Percentiles rank a stretch among this genome's conserved stretches.
Evolutionary conservation across 2,888 invertebrate species (phyloP).

Genomic region (Ceramica pisi): DNA sequence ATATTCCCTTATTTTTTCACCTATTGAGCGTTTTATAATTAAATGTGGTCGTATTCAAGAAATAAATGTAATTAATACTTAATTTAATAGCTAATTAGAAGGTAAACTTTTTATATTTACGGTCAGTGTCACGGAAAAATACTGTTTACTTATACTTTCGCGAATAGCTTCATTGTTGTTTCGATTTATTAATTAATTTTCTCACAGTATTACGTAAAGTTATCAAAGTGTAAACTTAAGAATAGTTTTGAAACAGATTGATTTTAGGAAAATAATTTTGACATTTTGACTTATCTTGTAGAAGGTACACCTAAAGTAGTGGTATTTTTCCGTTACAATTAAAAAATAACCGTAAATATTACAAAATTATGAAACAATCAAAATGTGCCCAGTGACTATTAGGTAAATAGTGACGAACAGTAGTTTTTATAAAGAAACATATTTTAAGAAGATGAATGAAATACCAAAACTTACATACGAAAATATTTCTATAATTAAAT

Average conservation of each 20-base stretch:
- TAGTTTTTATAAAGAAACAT: constrained; percentile 67
- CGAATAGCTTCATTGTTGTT: neutral
- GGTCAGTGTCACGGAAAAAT: constrained; percentile 57
- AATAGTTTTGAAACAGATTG: constrained; percentile 18
- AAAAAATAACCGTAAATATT: constrained; percentile 56
- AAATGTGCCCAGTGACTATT: constrained; percentile 77
- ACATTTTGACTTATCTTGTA: constrained; percentile 24
- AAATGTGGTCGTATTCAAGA: constrained; percentile 67
- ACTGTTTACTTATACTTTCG: constrained; percentile 44
- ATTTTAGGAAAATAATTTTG: constrained; percentile 13
- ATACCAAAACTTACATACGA: constrained; percentile 78
- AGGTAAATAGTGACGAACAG: constrained; percentile 70
- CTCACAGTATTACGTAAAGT: constrained; percentile 30
- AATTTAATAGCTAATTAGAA: constrained; percentile 67
- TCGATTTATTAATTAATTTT: constrained; percentile 5
- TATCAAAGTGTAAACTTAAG: constrained; percentile 22
- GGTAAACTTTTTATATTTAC: constrained; percentile 51
- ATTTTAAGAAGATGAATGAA: constrained; percentile 69
- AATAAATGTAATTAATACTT: constrained; percentile 72
- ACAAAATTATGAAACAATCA: constrained; percentile 68
- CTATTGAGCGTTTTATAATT: constrained; percentile 72
- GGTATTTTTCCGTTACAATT: constrained; percentile 61
- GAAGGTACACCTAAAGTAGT: constrained; percentile 4
- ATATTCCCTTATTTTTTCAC: constrained; percentile 65
- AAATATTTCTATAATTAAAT: constrained; percentile 81